These are phyloP conservation scores for Cherax quadricarinatus DNA, from an alignment of 1,140 invertebrate genomes.

Conservation along the genomic window DNA sequence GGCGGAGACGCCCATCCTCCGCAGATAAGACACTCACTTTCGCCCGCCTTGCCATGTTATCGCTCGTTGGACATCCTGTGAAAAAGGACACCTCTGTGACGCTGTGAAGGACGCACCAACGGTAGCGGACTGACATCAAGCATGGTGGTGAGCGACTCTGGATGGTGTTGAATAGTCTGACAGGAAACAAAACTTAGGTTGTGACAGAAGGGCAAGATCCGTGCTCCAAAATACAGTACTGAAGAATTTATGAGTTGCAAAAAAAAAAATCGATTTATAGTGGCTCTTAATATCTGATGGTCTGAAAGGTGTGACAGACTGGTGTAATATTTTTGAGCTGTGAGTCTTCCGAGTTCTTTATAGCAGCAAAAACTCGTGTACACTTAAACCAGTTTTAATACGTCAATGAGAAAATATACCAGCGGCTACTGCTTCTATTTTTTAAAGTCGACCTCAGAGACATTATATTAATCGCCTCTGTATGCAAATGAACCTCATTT, in stretches of 20 bases:
- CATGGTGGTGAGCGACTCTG: slow-evolving; percentile 2
- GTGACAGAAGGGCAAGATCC: too few relatives aligned
- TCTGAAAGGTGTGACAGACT: too few relatives aligned
- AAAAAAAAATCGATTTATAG: too few relatives aligned
- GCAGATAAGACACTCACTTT: slow-evolving; percentile 41
- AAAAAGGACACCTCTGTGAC: slow-evolving; percentile 32
- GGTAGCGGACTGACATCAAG: slow-evolving; percentile 27
- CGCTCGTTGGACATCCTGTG: slow-evolving; percentile 23
- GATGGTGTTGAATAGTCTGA: too few relatives aligned
- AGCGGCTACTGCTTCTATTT: slow-evolving; percentile 24
- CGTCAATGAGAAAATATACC: neutral
- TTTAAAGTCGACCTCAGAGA: neutral
- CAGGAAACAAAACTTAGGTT: neutral
- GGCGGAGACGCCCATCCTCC: slow-evolving; percentile 23
- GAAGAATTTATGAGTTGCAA: too few relatives aligned
- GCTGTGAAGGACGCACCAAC: neutral
- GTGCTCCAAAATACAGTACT: too few relatives aligned
- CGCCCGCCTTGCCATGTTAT: slow-evolving; percentile 10
- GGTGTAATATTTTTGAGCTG: too few relatives aligned
- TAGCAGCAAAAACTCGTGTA: too few relatives aligned
- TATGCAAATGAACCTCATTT: slow-evolving; percentile 32
- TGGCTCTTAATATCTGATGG: too few relatives aligned
- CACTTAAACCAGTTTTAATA: neutral
- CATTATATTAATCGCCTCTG: slow-evolving; percentile 30
- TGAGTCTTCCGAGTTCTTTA: too few relatives aligned